phyloP scores from a whole-genome alignment of 2,797 vertebrate genomes.

The Smutsia gigantea region DNA sequence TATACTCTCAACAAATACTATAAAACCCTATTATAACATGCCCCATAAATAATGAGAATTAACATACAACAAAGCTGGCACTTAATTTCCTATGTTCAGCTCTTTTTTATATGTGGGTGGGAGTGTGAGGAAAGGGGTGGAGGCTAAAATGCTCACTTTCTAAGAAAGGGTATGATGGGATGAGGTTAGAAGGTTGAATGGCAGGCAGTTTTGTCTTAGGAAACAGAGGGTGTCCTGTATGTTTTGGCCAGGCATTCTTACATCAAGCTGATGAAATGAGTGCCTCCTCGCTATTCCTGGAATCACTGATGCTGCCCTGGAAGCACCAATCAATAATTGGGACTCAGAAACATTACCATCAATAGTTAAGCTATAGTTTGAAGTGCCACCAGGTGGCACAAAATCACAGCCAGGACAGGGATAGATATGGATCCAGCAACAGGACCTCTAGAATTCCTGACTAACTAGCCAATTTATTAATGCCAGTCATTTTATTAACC shows the following conservation, averaged over 20 bases:
- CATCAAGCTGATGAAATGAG: neutral
- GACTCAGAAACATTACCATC: neutral
- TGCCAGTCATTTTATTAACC: neutral
- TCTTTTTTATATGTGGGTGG: neutral
- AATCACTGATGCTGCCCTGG: neutral
- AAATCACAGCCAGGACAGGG: neutral
- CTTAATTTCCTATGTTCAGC: neutral
- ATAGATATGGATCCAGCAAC: neutral
- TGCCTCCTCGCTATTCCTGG: neutral
- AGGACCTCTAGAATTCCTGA: neutral
- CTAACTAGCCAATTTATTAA: neutral
- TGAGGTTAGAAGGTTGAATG: neutral
- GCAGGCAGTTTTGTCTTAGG: neutral
- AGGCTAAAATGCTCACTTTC: slow-evolving; percentile 13
- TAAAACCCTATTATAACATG: neutral
- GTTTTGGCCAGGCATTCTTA: neutral
- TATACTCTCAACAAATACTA: neutral
- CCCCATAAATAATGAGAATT: neutral
- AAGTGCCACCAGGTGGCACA: neutral
- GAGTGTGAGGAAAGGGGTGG: neutral
- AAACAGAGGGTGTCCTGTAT: neutral
- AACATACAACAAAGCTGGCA: neutral
- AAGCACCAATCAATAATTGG: neutral
- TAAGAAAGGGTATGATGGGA: neutral
- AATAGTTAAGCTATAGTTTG: neutral